A percentile compares a stretch with the other conserved stretches of the same genome.
Evolutionary conservation across 2,888 invertebrate species (phyloP).

Genomic region (Acanthosepion pharaonis): DNA sequence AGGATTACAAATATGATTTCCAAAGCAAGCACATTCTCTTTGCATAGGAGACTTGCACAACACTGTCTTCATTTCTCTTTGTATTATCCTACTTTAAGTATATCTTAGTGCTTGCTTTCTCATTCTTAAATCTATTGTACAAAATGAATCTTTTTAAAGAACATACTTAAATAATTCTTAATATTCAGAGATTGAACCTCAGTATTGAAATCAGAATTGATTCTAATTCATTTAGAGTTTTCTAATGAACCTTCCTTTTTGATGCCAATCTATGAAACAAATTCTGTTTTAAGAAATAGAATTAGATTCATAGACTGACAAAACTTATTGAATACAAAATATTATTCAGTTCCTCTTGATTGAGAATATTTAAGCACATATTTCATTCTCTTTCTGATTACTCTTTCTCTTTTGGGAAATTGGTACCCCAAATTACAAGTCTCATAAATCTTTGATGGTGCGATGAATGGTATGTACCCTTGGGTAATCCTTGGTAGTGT

Average conservation of each 20-base stretch:
- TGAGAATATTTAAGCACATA: not conserved
- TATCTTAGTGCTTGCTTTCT: too few species aligned
- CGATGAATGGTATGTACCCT: not conserved
- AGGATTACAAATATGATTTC: too few species aligned
- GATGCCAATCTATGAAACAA: not conserved
- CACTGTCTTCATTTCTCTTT: too few species aligned
- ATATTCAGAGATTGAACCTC: too few species aligned
- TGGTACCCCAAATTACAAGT: not conserved
- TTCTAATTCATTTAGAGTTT: too few species aligned
- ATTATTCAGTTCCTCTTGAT: not conserved
- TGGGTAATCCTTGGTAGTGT: not conserved
- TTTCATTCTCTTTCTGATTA: not conserved
- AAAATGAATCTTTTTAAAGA: too few species aligned
- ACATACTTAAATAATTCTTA: too few species aligned
- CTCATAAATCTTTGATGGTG: not conserved
- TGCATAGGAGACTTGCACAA: too few species aligned
- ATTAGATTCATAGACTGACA: not conserved
- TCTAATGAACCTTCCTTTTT: not conserved
- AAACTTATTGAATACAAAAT: not conserved
- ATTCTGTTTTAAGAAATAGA: not conserved
- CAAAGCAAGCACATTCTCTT: too few species aligned
- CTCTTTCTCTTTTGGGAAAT: not conserved
- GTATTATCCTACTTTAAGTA: too few species aligned
- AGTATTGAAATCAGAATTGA: too few species aligned
- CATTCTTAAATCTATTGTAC: too few species aligned